A percentile compares a stretch with the other conserved stretches of the same genome.
Conservation (phyloP, 2,888 invertebrate genomes). For the Agonopterix arenella region DNA sequence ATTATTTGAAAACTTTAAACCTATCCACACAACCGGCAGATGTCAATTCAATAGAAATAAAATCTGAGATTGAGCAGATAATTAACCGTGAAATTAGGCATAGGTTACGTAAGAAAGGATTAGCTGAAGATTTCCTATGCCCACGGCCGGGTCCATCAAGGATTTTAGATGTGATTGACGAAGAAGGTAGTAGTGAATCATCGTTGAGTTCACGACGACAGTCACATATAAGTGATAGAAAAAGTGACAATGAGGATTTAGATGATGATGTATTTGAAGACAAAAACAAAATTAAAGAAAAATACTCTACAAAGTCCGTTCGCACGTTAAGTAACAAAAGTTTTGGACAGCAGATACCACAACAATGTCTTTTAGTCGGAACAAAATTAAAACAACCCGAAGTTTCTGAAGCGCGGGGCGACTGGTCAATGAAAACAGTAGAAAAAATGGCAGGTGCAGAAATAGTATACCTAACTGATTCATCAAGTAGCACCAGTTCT, state of each 20-base stretch:
- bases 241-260: slow-evolving; percentile 62
- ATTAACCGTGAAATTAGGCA: slow-evolving; percentile 63
- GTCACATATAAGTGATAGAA: slow-evolving; percentile 67
- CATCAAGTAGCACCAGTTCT: slow-evolving; percentile 80
- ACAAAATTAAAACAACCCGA: slow-evolving; percentile 77
- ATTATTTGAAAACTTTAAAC: slow-evolving; percentile 75
- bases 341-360: slow-evolving; percentile 54
- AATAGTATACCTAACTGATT: slow-evolving; percentile 82
- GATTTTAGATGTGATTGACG: slow-evolving; percentile 86
- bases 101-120: slow-evolving; percentile 53
- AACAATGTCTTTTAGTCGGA: slow-evolving; percentile 76
- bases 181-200: slow-evolving; percentile 83
- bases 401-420: slow-evolving; percentile 76
- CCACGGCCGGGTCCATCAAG: slow-evolving; percentile 78
- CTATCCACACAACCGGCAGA: slow-evolving; percentile 68
- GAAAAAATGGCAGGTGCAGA: slow-evolving; percentile 79
- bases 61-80: slow-evolving; percentile 61
- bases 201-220: slow-evolving; percentile 77
- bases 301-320: slow-evolving; percentile 24
- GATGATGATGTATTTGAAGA: slow-evolving; percentile 71
- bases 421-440: slow-evolving; percentile 67
- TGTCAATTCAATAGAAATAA: slow-evolving; percentile 49
- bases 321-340: slow-evolving; percentile 37
- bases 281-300: slow-evolving; percentile 34
- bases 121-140: slow-evolving; percentile 49